Base-by-base conservation (phyloP, 2,888 invertebrate genomes). In the Alcis repandata region DNA sequence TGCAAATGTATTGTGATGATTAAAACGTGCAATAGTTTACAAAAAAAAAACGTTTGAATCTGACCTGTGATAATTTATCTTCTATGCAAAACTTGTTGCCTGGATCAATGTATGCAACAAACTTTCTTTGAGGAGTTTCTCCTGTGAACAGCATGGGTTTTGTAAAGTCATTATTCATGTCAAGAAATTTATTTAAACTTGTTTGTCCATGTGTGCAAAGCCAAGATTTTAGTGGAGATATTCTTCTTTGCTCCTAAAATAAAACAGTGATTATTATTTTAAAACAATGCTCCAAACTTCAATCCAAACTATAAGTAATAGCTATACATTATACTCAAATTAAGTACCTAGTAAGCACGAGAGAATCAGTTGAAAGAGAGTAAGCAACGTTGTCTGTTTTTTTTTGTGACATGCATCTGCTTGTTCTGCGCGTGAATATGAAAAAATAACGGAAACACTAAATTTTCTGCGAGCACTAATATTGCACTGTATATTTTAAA, bases 41-140 rank as follows among this genome's bases (percentile, higher is more conserved):
- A n/a, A n/a, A 86, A 65, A 94, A 92, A 75, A 32, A 27, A 27
- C 27, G 2, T 27, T 27, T 27, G 0, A 20, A 10, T 40, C 54
- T 20, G 72, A 98, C 98, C 95, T 98, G 98, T 7, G 99, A 99
- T 56, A 99, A 91, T 90, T 98, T 98, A 85, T 99, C 99, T 89
- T 98, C 97, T 65, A 96, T 94, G 59, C 95, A 95, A 88, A 98
- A 98, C 86, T 96, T 95, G 79, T 98, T 95, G 67, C 98, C 98
- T 0, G 97, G 97, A 89, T 99, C 99, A 74, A 99, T 99, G 81
- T 97, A 98, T 0, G 99, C 99, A 0, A 97, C 97, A 86, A 99
- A 98, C 85, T 96, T 97, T 72, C 98, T 94, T 84, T 97, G 93
- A 0, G 97, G 97, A 7, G 97, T 97, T 92, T 98, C 98, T 6